These are phyloP conservation scores for Tenualosa ilisha DNA, from an alignment of 2,797 vertebrate species.

Conservation along the genomic window DNA sequence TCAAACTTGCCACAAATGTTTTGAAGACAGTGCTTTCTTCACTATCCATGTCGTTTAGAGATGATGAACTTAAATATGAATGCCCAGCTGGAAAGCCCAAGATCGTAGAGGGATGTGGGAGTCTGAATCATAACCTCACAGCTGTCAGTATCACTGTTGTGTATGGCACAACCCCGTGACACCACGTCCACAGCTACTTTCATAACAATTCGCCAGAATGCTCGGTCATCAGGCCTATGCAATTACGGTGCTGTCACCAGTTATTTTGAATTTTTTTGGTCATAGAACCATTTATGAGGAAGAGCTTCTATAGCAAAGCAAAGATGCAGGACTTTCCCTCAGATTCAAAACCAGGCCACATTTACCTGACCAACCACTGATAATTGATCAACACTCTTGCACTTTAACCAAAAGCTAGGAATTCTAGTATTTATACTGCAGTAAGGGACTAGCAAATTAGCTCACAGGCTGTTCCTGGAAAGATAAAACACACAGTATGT, in stretches of 20 bases:
- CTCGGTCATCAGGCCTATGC: background rate
- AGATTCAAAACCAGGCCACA: background rate
- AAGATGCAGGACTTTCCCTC: background rate
- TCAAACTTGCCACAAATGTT: background rate
- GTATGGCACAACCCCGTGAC: background rate
- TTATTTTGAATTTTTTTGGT: background rate
- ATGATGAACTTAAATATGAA: background rate
- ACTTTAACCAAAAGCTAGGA: background rate
- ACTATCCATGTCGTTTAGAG: background rate
- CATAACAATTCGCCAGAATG: background rate
- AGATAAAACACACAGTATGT: background rate
- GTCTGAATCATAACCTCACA: conserved; percentile 8
- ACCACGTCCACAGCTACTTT: background rate
- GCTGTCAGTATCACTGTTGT: background rate
- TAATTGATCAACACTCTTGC: background rate
- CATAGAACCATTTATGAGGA: background rate
- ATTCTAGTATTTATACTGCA: background rate
- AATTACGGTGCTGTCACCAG: background rate
- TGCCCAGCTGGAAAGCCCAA: background rate
- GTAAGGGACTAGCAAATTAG: background rate
- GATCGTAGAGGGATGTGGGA: background rate
- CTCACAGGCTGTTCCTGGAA: background rate
- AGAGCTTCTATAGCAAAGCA: background rate
- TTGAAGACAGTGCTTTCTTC: background rate
- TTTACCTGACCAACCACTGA: background rate